Conservation (phyloP, 2,797 vertebrate genomes). For the Hyperoplus immaculatus region DNA sequence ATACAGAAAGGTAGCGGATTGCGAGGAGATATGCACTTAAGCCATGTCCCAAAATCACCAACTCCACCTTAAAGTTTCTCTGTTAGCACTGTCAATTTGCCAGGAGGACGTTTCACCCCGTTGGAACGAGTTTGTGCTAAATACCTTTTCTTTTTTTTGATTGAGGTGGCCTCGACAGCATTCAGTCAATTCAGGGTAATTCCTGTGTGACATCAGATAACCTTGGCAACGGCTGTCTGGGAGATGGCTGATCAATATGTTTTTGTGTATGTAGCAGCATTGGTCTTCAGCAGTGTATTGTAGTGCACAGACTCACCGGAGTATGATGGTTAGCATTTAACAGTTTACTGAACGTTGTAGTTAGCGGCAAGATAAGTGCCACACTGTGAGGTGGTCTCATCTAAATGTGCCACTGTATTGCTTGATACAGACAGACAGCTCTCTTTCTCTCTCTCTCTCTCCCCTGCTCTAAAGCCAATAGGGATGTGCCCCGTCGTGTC, state of each 20-base stretch:
- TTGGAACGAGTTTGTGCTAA: background rate
- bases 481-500: conserved; percentile 68
- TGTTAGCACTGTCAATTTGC: background rate
- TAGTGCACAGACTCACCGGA: conserved; percentile 5
- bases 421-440: conserved; percentile 52
- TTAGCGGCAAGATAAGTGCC: conserved; percentile 52
- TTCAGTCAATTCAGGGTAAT: background rate
- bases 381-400: conserved; percentile 68
- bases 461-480: conserved; percentile 29
- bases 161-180: background rate
- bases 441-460: conserved; percentile 26
- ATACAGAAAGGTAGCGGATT: too few relatives aligned
- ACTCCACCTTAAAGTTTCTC: background rate
- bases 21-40: too few relatives aligned
- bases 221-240: conserved; percentile 34
- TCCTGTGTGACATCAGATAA: conserved; percentile 14
- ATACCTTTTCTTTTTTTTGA: background rate
- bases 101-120: too few relatives aligned
- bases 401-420: conserved; percentile 49
- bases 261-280: background rate
- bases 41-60: too few relatives aligned
- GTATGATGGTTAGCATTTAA: conserved; percentile 55
- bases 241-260: conserved; percentile 35
- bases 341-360: conserved; percentile 48
- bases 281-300: conserved; percentile 18